Evolutionary conservation across 2,113 vertebrate species (phyloP).

Genomic region (Picathartes gymnocephalus): DNA sequence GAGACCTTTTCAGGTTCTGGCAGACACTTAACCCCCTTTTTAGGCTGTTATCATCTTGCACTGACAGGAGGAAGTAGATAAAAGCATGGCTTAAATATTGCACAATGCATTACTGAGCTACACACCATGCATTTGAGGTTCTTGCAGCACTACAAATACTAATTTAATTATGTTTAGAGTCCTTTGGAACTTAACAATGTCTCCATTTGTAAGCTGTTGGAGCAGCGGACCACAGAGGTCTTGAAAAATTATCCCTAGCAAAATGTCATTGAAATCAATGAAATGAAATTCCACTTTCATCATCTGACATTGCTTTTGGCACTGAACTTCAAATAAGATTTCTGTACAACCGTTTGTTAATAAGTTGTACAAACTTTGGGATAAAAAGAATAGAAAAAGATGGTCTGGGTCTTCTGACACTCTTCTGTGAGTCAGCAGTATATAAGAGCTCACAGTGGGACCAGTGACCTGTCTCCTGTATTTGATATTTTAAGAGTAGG

Average conservation of each 20-base stretch:
- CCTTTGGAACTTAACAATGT: neutral
- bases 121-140: neutral
- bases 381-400: neutral
- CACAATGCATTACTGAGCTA: neutral
- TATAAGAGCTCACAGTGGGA: neutral
- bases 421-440: neutral
- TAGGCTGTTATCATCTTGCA: neutral
- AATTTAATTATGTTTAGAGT: neutral
- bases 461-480: neutral
- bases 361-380: neutral
- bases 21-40: neutral
- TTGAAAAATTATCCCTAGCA: neutral
- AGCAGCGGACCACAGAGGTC: neutral
- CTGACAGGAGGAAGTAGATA: neutral
- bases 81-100: neutral
- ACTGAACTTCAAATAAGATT: neutral
- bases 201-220: neutral
- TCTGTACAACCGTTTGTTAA: neutral
- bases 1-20: neutral
- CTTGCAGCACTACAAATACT: neutral
- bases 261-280: neutral
- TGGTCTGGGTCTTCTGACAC: neutral
- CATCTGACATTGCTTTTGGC: neutral
- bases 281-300: neutral
- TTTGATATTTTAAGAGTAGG: neutral